phyloP scores from a whole-genome alignment of 2,888 invertebrate species.

The Lepidonotus clava region DNA sequence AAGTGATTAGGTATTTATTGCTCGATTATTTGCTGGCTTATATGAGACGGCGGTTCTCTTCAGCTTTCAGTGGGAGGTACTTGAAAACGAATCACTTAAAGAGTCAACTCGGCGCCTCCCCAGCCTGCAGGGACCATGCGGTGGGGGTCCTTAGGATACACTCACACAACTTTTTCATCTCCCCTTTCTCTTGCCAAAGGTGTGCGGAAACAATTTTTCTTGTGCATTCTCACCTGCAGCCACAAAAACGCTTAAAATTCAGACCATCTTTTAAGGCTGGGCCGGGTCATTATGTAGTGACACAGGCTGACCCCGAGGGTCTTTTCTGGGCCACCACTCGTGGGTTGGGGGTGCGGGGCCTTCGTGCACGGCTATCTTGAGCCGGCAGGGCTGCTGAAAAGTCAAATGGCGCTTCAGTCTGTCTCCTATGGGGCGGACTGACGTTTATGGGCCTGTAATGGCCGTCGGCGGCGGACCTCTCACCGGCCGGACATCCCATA shows the following conservation, averaged over 20 bases:
- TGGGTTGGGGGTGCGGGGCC: not conserved
- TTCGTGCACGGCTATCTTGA: not conserved
- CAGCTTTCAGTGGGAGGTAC: not conserved
- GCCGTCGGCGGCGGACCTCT: not conserved
- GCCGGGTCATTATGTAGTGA: not conserved
- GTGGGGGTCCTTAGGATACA: not conserved
- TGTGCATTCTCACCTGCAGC: not conserved
- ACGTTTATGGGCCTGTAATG: conserved; percentile 38
- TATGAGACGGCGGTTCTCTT: not conserved
- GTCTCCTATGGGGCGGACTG: not conserved
- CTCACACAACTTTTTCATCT: too few species aligned
- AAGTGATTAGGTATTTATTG: conserved; percentile 5
- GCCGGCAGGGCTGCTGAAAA: conserved; percentile 26
- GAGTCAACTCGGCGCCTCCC: not conserved
- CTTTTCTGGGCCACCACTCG: not conserved
- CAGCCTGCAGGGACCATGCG: not conserved
- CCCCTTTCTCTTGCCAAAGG: too few species aligned
- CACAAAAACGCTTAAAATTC: not conserved
- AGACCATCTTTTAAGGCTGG: not conserved
- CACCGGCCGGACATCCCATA: not conserved
- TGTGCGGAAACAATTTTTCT: too few species aligned
- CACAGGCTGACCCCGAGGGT: not conserved
- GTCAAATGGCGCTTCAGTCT: conserved; percentile 26
- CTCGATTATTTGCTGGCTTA: conserved; percentile 16
- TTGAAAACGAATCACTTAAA: not conserved